Evolutionary conservation across 1,140 invertebrate genomes (phyloP).

Genomic region (Papilio polyxenes): DNA sequence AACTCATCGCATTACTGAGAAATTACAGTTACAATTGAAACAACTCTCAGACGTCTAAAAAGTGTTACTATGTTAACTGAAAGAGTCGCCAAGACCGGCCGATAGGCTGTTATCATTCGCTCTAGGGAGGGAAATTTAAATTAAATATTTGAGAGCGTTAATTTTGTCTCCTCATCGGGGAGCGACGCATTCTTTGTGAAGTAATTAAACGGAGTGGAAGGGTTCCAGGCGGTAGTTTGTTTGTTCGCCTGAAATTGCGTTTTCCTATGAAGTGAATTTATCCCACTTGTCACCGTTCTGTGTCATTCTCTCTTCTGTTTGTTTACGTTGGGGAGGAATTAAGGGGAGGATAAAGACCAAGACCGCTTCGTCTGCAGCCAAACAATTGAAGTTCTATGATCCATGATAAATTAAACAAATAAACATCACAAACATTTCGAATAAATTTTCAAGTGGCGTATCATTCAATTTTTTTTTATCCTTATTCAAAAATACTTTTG

Average conservation of each 20-base stretch:
- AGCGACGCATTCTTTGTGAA: conserved; percentile 79
- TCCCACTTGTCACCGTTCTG: conserved; percentile 56
- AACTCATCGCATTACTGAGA: conserved; percentile 51
- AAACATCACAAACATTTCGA: neutral
- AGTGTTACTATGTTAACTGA: conserved; percentile 63
- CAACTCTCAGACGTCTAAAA: conserved; percentile 54
- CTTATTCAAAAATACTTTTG: no score
- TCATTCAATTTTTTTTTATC: neutral
- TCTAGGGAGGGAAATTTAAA: conserved; percentile 78
- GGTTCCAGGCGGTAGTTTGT: conserved; percentile 72
- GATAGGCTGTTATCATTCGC: conserved; percentile 76
- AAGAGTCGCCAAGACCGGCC: conserved; percentile 59
- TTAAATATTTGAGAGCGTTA: conserved; percentile 80
- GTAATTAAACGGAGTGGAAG: conserved; percentile 80
- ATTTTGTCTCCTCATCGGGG: conserved; percentile 80
- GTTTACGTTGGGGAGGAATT: conserved; percentile 44
- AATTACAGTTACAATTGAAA: conserved; percentile 68
- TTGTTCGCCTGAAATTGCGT: conserved; percentile 73
- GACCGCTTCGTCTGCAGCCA: neutral
- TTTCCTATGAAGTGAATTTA: conserved; percentile 69
- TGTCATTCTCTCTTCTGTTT: conserved; percentile 51
- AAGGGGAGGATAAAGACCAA: conserved; percentile 11
- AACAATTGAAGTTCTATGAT: conserved; percentile 13
- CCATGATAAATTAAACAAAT: neutral
- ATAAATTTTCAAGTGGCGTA: neutral